phyloP scores from a whole-genome alignment of 1,140 invertebrate species.

The Ostrea denselamellosa region DNA sequence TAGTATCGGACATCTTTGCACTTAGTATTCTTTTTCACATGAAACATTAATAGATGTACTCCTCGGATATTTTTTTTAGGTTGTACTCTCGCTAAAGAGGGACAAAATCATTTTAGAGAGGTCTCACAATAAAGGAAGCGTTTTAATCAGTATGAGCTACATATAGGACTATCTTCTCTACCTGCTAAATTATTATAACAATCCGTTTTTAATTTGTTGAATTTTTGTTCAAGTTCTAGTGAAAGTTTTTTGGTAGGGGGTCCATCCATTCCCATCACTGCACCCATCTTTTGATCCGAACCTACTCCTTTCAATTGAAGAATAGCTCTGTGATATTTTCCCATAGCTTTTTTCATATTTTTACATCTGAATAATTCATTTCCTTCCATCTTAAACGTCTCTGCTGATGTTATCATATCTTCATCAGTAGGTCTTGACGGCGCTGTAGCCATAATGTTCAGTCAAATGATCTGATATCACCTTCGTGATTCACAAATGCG shows the following conservation, averaged over 20 bases:
- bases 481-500: not conserved
- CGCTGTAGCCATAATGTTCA: slow-evolving; percentile 8
- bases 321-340: slow-evolving; percentile 75
- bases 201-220: slow-evolving; percentile 63
- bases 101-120: too few relatives aligned
- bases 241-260: slow-evolving; percentile 53
- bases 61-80: too few relatives aligned
- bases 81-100: too few relatives aligned
- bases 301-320: slow-evolving; percentile 71
- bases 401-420: slow-evolving; percentile 65
- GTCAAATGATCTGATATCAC: not conserved
- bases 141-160: too few relatives aligned
- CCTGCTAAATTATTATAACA: slow-evolving; percentile 77
- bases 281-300: slow-evolving; percentile 50
- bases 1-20: too few relatives aligned
- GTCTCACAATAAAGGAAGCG: too few relatives aligned
- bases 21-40: too few relatives aligned
- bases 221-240: slow-evolving; percentile 58
- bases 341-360: slow-evolving; percentile 69
- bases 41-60: too few relatives aligned
- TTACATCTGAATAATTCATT: slow-evolving; percentile 72
- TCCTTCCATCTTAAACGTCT: slow-evolving; percentile 71
- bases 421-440: slow-evolving; percentile 48
- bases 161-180: slow-evolving; percentile 17
- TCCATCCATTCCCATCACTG: slow-evolving; percentile 43